Conservation (phyloP, 1,140 invertebrate genomes). For the Drosophila subobscura region DNA sequence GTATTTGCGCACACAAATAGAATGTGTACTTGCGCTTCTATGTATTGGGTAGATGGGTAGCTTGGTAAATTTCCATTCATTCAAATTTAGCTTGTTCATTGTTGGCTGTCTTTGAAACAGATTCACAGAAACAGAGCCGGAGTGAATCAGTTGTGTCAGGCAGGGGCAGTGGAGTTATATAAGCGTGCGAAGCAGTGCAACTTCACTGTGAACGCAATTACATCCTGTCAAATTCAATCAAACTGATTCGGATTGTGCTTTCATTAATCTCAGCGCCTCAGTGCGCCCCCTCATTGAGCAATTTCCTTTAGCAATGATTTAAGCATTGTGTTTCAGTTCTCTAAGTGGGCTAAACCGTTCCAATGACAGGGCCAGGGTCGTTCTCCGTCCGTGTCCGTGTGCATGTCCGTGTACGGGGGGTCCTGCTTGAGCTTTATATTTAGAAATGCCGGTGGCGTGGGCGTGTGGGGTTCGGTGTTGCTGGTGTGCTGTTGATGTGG, state of each 20-base stretch:
- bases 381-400: constrained; percentile 14
- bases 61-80: constrained; percentile 74
- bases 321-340: constrained; percentile 55
- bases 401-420: neutral
- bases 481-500: neutral
- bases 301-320: constrained; percentile 63
- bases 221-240: constrained; percentile 47
- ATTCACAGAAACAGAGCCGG: too few relatives aligned
- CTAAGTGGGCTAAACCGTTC: constrained; percentile 27
- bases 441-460: constrained; percentile 56
- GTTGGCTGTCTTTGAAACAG: neutral
- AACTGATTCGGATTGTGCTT: neutral
- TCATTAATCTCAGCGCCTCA: constrained; percentile 26
- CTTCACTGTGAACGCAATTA: constrained; percentile 15
- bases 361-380: constrained; percentile 61
- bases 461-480: neutral
- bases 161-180: constrained; percentile 21
- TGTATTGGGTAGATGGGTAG: constrained; percentile 18
- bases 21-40: constrained; percentile 9
- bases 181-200: constrained; percentile 13
- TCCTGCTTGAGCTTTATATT: constrained; percentile 60
- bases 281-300: constrained; percentile 54
- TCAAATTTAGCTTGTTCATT: constrained; percentile 54
- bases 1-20: neutral
- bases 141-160: neutral